phyloP scores from a whole-genome alignment of 2,888 invertebrate species.

The Oscheius onirici region DNA sequence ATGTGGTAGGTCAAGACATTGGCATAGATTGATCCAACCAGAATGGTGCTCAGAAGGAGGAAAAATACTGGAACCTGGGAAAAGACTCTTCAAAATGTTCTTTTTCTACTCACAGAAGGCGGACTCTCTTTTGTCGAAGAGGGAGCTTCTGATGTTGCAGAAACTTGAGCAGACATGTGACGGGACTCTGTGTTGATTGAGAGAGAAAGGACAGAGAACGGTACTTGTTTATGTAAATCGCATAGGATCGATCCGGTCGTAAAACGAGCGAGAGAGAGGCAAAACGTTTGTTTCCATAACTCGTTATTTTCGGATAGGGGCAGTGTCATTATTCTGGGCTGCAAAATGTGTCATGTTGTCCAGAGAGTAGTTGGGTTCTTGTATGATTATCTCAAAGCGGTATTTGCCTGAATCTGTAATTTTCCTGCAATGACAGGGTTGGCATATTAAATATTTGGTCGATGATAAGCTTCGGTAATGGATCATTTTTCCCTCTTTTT shows the following conservation, averaged over 20 bases:
- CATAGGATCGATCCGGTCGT: slow-evolving; percentile 10
- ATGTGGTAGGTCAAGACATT: slow-evolving; percentile 52
- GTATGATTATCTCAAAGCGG: too few relatives aligned
- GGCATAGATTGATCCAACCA: slow-evolving; percentile 46
- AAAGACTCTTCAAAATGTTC: not conserved
- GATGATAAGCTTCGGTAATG: too few relatives aligned
- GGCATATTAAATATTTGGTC: too few relatives aligned
- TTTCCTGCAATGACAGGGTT: too few relatives aligned
- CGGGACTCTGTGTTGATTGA: too few relatives aligned
- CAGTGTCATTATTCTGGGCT: too few relatives aligned
- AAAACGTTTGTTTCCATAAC: not conserved
- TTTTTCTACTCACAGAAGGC: not conserved
- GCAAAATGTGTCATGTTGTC: too few relatives aligned
- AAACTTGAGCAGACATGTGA: slow-evolving; percentile 17
- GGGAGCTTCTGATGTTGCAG: slow-evolving; percentile 17
- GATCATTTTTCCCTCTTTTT: too few relatives aligned
- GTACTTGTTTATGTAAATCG: not conserved
- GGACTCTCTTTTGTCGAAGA: slow-evolving; percentile 11
- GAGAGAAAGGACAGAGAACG: slow-evolving; percentile 18
- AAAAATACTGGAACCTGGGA: slow-evolving; percentile 49
- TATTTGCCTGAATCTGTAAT: too few relatives aligned
- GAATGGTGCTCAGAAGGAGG: slow-evolving; percentile 49
- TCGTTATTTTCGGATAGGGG: too few relatives aligned
- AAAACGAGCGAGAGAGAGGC: slow-evolving; percentile 7
- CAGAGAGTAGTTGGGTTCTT: too few relatives aligned